Percentiles rank a stretch among this genome's conserved stretches.
Evolutionary conservation across 2,888 invertebrate species (phyloP).

Genomic region (Napeogenes inachia): DNA sequence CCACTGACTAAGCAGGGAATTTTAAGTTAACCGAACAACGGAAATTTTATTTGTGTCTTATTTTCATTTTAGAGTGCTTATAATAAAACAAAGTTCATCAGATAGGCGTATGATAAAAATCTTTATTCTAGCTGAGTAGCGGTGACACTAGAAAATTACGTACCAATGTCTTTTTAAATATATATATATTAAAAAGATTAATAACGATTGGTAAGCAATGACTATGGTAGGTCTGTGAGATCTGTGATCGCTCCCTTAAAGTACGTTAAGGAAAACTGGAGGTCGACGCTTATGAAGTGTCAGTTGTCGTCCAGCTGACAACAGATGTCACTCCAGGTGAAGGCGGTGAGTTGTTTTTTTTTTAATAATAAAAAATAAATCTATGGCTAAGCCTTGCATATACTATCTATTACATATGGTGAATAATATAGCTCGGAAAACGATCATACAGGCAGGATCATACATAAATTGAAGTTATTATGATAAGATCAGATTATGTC

Average conservation of each 20-base stretch:
- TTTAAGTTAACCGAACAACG: no score
- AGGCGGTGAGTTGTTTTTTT: conserved; percentile 55
- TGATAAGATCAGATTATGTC: no score
- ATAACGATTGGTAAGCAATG: conserved; percentile 16
- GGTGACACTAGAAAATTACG: not conserved
- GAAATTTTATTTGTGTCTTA: no score
- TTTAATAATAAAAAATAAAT: not conserved
- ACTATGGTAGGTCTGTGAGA: conserved; percentile 26
- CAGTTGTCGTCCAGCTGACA: conserved; percentile 76
- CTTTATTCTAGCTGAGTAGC: no score
- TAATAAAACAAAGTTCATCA: no score
- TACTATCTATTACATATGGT: no score
- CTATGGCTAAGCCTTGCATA: no score
- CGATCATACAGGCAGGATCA: not conserved
- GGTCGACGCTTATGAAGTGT: conserved; percentile 73
- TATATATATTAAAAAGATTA: conserved; percentile 3
- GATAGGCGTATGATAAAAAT: no score
- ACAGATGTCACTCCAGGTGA: conserved; percentile 74
- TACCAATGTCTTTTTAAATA: not conserved
- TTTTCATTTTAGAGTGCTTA: no score
- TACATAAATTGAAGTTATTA: no score
- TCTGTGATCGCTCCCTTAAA: conserved; percentile 22
- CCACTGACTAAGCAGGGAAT: no score
- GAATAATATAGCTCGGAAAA: not conserved
- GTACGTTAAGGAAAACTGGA: conserved; percentile 64